Percentiles rank a stretch among this genome's conserved stretches.
These are phyloP conservation scores for Scartelaos histophorus DNA, from an alignment of 2,113 vertebrate species.

Conservation along the genomic window DNA sequence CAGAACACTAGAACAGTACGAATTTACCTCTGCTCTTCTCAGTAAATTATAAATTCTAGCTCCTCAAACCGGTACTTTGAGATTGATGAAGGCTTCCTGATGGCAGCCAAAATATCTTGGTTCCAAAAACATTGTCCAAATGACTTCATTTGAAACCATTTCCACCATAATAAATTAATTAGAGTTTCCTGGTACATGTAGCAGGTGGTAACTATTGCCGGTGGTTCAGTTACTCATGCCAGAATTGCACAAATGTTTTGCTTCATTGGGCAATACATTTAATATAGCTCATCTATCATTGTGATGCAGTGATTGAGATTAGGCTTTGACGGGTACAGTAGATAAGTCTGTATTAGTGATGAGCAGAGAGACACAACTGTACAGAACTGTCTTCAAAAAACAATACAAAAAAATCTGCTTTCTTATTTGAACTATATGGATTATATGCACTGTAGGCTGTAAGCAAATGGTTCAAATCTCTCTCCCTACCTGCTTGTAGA, in stretches of 20 bases:
- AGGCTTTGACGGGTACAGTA: too few species aligned
- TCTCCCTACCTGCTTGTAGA: constrained; percentile 34
- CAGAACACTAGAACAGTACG: too few species aligned
- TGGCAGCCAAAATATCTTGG: neutral
- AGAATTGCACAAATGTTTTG: neutral
- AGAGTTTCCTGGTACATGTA: neutral
- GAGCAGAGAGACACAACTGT: neutral
- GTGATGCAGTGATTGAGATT: neutral
- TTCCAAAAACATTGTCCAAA: neutral
- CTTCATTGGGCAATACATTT: neutral
- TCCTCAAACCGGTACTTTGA: too few species aligned
- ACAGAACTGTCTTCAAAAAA: neutral
- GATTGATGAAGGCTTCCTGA: neutral
- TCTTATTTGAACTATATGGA: neutral
- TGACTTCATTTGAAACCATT: neutral
- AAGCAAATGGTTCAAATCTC: neutral
- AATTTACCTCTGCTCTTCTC: too few species aligned
- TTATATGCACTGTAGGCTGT: neutral
- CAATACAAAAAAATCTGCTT: neutral
- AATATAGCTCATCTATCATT: neutral
- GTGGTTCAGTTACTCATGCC: neutral
- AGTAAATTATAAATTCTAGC: too few species aligned
- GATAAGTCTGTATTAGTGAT: neutral
- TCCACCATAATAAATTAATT: neutral
- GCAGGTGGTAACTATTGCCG: neutral